A percentile compares a stretch with the other conserved stretches of the same genome.
phyloP scores from a whole-genome alignment of 1,140 invertebrate species.

The Hypsibius dujardini region DNA sequence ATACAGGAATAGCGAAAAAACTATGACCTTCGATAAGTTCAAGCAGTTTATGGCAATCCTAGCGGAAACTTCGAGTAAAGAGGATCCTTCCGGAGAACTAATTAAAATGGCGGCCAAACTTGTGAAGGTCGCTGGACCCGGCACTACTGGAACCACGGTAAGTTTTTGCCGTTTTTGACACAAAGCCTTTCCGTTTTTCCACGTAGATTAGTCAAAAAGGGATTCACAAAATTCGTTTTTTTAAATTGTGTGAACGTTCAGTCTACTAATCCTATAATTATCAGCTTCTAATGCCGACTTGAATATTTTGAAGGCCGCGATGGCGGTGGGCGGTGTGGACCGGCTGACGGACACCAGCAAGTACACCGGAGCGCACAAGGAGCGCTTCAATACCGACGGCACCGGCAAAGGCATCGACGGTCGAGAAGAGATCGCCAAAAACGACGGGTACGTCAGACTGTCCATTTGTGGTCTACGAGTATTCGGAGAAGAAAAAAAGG shows the following conservation, averaged over 20 bases:
- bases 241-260: neutral
- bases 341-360: conserved; percentile 69
- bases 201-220: neutral
- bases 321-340: conserved; percentile 44
- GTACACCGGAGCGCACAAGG: conserved; percentile 57
- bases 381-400: conserved; percentile 58
- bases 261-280: neutral
- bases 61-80: neutral
- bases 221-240: neutral
- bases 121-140: neutral
- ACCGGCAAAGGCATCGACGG: conserved; percentile 40
- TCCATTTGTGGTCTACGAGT: too few relatives aligned
- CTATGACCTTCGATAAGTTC: conserved; percentile 10
- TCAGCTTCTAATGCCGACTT: neutral
- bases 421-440: neutral
- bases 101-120: neutral
- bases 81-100: neutral
- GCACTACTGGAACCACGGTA: neutral
- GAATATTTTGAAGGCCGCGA: neutral
- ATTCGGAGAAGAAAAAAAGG: too few relatives aligned
- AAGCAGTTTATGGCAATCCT: neutral
- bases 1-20: neutral
- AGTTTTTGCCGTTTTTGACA: neutral
- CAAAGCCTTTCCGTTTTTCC: neutral
- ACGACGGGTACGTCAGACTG: neutral